A percentile compares a stretch with the other conserved stretches of the same genome.
Conservation (phyloP, 2,888 invertebrate species). For the Stictocephala bisonia region DNA sequence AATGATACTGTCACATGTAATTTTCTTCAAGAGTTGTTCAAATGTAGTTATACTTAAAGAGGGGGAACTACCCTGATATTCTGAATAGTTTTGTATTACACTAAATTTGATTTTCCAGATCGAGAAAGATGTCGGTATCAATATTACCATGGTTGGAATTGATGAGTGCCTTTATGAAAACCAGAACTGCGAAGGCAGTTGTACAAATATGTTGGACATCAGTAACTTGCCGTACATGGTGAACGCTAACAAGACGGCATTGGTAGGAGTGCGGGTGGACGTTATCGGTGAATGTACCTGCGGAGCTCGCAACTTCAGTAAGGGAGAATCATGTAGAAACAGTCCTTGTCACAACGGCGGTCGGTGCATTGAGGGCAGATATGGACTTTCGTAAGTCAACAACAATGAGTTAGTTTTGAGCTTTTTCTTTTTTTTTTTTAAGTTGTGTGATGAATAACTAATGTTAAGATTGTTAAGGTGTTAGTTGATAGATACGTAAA, state of each 20-base stretch:
- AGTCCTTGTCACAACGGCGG: slow-evolving; percentile 97
- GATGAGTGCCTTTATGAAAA: slow-evolving; percentile 96
- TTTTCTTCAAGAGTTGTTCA: background rate
- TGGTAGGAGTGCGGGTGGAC: slow-evolving; percentile 95
- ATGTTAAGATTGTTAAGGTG: too few relatives aligned
- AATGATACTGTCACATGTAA: background rate
- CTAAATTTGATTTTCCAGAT: slow-evolving; percentile 69
- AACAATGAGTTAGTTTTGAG: background rate
- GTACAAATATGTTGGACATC: slow-evolving; percentile 91
- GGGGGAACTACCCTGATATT: too few relatives aligned
- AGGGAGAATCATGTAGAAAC: slow-evolving; percentile 88
- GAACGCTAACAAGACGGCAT: slow-evolving; percentile 95
- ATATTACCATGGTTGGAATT: slow-evolving; percentile 97
- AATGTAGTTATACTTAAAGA: too few relatives aligned
- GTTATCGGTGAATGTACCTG: slow-evolving; percentile 94
- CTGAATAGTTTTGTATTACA: too few relatives aligned
- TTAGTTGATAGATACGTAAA: background rate
- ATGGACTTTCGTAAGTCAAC: slow-evolving; percentile 65
- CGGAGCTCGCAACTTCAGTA: slow-evolving; percentile 91
- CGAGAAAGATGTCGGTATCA: slow-evolving; percentile 93
- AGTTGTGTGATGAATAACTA: too few relatives aligned
- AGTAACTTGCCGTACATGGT: slow-evolving; percentile 94
- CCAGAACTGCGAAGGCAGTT: slow-evolving; percentile 95
- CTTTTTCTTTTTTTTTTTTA: background rate
- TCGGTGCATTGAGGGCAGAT: slow-evolving; percentile 91